phyloP scores from a whole-genome alignment of 2,113 vertebrate species.

The Oriolus oriolus region DNA sequence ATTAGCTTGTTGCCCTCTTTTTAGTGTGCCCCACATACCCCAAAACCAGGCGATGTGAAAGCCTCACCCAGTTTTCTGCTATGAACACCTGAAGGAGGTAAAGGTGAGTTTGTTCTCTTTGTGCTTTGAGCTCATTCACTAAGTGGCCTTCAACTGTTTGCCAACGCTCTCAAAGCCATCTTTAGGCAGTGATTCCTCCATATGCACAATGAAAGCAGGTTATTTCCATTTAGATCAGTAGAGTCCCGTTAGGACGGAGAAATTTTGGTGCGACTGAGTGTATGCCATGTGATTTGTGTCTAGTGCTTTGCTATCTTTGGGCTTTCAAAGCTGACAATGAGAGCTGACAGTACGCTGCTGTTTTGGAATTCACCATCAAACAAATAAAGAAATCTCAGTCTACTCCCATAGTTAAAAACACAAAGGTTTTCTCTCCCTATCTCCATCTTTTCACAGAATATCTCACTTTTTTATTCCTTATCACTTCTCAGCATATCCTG shows the following conservation, averaged over 20 bases:
- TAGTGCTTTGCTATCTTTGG: not conserved
- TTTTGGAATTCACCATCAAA: not conserved
- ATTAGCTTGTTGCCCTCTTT: not conserved
- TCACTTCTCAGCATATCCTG: not conserved
- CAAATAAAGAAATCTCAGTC: not conserved
- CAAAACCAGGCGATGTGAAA: not conserved
- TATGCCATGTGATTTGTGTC: not conserved
- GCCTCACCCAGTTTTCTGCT: not conserved
- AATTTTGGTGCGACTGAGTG: not conserved
- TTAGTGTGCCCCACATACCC: not conserved
- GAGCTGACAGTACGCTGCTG: not conserved
- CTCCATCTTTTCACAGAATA: not conserved
- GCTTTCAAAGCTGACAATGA: not conserved
- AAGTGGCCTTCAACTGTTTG: not conserved
- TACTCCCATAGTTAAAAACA: not conserved
- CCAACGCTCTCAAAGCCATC: not conserved
- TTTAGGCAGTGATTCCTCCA: not conserved
- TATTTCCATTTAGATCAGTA: not conserved
- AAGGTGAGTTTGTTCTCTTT: not conserved
- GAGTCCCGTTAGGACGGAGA: not conserved
- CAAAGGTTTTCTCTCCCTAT: not conserved
- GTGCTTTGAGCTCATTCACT: not conserved
- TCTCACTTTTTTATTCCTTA: not conserved
- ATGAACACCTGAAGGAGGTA: not conserved
- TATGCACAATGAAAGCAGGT: not conserved